phyloP scores from a whole-genome alignment of 2,888 invertebrate species.

The Erebia aethiops region DNA sequence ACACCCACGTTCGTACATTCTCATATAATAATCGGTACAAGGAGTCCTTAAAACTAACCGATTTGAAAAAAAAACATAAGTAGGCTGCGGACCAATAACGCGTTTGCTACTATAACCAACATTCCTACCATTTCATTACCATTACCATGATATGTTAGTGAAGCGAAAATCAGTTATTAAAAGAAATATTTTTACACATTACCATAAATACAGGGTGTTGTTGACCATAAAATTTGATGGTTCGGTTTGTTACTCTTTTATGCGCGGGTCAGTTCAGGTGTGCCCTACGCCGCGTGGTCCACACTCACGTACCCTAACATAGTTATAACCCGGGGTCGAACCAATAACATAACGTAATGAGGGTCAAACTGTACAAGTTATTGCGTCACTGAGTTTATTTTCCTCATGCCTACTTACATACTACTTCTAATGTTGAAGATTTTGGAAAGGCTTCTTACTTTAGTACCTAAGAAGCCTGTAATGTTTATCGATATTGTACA shows the following conservation, averaged over 20 bases:
- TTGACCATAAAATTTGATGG: slow-evolving; percentile 21
- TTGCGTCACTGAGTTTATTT: slow-evolving; percentile 68
- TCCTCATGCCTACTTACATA: neutral
- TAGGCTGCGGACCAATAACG: too few species aligned
- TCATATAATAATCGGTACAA: too few species aligned
- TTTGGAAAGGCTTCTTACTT: neutral
- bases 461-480: neutral
- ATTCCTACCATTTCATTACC: neutral
- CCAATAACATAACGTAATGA: slow-evolving; percentile 69
- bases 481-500: too few species aligned
- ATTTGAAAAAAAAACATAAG: too few species aligned
- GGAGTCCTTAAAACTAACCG: too few species aligned
- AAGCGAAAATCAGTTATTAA: neutral
- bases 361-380: slow-evolving; percentile 72
- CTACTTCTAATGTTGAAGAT: neutral
- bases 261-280: slow-evolving; percentile 12
- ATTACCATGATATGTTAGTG: neutral
- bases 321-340: slow-evolving; percentile 69
- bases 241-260: slow-evolving; percentile 18
- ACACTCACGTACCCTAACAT: slow-evolving; percentile 61
- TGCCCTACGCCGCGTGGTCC: slow-evolving; percentile 12
- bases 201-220: neutral
- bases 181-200: neutral
- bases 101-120: neutral
- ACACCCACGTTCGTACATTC: too few species aligned